Evolutionary conservation across 2,113 vertebrate species (phyloP), one percentile per base, ranked within the genome.

Genomic region (Engraulis encrasicolus): DNA sequence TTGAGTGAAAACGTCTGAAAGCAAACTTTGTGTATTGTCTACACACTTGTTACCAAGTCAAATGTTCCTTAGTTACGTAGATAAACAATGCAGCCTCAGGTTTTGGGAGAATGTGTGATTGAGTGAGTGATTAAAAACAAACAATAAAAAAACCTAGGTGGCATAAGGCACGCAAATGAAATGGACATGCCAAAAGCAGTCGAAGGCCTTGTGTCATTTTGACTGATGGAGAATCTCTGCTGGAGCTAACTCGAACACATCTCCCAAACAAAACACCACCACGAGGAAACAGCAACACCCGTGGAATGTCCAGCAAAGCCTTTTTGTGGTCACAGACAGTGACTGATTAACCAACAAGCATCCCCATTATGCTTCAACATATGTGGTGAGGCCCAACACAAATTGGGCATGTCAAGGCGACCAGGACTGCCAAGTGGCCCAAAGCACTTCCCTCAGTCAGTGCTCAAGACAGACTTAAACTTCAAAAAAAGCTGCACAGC

Each of bases 391-490:
- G 66, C 66, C 66, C 27, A 14, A 14, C 31, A 15, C 66, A 34
- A 74, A 66, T 7, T 66, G n/a, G 23, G n/a, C 40, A 31, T 20
- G 20, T 52, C 50, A 52, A 52, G 50, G 50, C 50, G 14, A 18
- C 5, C 18, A 19, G 54, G 54, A n/a, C 58, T 66, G 58, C 58
- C n/a, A n/a, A 66, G 58, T 23, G 23, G n/a, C n/a, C n/a, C 58
- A 66, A 27, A 23, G n/a, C n/a, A 7, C 11, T 66, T 31, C 23
- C 23, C 58, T n/a, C n/a, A n/a, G n/a, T n/a, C n/a, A 66, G n/a
- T 66, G n/a, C 58, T 74, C 66, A 34, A 74, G 66, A 74, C 66
- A 74, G 66, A 27, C 66, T n/a, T n/a, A n/a, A n/a, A n/a, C n/a
- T n/a, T n/a, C n/a, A n/a, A n/a, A n/a, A n/a, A n/a, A n/a, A n/a